Conservation (phyloP, 2,797 vertebrate genomes). For the Basileuterus tristriatus region DNA sequence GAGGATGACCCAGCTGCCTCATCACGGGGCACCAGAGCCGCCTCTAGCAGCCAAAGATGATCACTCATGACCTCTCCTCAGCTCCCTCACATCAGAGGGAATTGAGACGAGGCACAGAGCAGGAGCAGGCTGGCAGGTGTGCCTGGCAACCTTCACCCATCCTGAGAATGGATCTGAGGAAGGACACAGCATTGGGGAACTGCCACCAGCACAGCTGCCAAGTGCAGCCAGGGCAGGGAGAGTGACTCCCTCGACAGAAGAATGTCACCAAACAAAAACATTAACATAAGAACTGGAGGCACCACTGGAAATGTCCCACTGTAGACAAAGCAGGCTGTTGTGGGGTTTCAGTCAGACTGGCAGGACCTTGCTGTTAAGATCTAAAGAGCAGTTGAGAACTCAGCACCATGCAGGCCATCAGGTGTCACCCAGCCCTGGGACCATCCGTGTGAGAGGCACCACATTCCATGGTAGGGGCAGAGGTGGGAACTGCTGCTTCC, state of each 20-base stretch:
- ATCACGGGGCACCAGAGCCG: neutral
- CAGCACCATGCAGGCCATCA: accelerated
- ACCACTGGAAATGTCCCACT: neutral
- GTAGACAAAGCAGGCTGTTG: neutral
- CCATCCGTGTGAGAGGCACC: accelerated
- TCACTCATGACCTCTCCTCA: accelerated
- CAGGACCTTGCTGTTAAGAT: neutral
- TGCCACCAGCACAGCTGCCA: neutral
- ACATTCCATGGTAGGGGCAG: neutral
- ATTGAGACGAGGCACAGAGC: neutral
- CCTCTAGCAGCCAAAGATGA: neutral
- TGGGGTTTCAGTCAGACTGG: neutral
- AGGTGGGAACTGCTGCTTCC: neutral
- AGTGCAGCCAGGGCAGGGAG: neutral
- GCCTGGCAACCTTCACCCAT: neutral
- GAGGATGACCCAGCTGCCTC: neutral
- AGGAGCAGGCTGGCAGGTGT: neutral
- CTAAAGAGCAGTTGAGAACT: neutral
- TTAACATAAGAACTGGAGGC: neutral
- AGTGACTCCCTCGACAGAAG: accelerated
- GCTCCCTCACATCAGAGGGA: neutral
- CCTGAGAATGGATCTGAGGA: neutral
- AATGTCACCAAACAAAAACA: neutral
- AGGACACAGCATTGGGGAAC: accelerated
- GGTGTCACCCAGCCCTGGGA: neutral